Evolutionary conservation across 2,113 vertebrate genomes (phyloP), one percentile per base, ranked within the genome.

Genomic region (Apteryx mantelli): DNA sequence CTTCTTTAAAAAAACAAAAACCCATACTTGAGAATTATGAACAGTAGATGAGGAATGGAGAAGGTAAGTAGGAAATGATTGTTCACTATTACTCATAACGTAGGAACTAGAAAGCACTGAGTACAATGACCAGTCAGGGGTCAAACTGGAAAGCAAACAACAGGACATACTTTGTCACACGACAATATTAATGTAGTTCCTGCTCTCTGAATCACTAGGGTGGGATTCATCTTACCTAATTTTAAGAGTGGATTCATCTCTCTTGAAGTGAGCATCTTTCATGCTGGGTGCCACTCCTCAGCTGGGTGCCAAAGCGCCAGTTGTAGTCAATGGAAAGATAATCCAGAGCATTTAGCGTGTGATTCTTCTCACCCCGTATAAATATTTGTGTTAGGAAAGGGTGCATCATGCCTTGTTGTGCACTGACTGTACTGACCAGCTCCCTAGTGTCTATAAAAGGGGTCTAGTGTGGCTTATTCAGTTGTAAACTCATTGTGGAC

Each of bases 201-300:
- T 96, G 63, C 71, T 94, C 68, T 86, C 95, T 96, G 96, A 96
- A 80, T 97, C 96, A 96, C 55, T 44, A 68, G 95, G 90, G 95
- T 95, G 96, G 96, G 92, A 93, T 96, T 91, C 55, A 73, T 93
- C 55, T 75, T 66, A 38, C 44, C 52, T 66, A 50, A 25, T 60
- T 66, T 19, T 28, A 11, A n/a, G 75, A 91, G 79, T 64, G 64
- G 50, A 15, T 61, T 95, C 91, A 91, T 73, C 34, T 61, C 6
- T 3, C 46, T 89, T 93, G 82, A 95, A 90, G 68, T 75, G 82
- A 85, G 36, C 60, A 78, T 17, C 36, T 68, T 81, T 81, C 86
- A 80, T 91, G 44, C 90, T 75, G 44, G 44, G 80, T 21, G 79
- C n/a, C 90, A n/a, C 68, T 93, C 81, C 79, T 80, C 40, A 74